Conservation (phyloP, 2,113 vertebrate genomes). For the Misgurnus anguillicaudatus region DNA sequence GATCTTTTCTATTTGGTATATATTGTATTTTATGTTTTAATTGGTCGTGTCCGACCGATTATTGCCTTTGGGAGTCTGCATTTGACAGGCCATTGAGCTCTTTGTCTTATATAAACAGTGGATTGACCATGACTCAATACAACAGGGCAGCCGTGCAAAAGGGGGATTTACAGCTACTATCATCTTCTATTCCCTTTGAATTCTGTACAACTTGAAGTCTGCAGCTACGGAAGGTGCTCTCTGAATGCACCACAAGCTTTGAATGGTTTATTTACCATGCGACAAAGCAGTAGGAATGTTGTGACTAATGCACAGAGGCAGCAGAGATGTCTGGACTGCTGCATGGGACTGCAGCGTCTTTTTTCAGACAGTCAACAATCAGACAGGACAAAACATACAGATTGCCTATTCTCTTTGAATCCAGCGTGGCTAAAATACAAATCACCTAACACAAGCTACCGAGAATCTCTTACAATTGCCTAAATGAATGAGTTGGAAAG, state of each 20-base stretch:
- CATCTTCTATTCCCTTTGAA: slow-evolving; percentile 39
- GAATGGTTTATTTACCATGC: background rate
- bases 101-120: background rate
- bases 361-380: slow-evolving; percentile 15
- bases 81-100: slow-evolving; percentile 11
- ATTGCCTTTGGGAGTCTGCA: background rate
- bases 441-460: background rate
- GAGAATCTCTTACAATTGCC: background rate
- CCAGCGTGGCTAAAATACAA: background rate
- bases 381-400: slow-evolving; percentile 1
- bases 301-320: background rate
- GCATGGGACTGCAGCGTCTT: background rate
- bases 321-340: background rate
- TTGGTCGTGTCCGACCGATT: background rate
- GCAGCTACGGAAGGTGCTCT: background rate
- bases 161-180: background rate
- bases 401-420: slow-evolving; percentile 12
- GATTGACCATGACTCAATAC: slow-evolving; percentile 4
- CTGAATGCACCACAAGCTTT: background rate
- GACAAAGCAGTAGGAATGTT: background rate
- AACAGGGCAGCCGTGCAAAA: slow-evolving; percentile 3
- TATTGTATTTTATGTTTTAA: background rate
- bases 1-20: background rate
- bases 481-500: slow-evolving; percentile 24
- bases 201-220: background rate